Percentiles rank a stretch among this genome's conserved stretches.
These are phyloP conservation scores for Malurus cyaneus DNA, from an alignment of 2,113 vertebrate genomes.

Conservation along the genomic window DNA sequence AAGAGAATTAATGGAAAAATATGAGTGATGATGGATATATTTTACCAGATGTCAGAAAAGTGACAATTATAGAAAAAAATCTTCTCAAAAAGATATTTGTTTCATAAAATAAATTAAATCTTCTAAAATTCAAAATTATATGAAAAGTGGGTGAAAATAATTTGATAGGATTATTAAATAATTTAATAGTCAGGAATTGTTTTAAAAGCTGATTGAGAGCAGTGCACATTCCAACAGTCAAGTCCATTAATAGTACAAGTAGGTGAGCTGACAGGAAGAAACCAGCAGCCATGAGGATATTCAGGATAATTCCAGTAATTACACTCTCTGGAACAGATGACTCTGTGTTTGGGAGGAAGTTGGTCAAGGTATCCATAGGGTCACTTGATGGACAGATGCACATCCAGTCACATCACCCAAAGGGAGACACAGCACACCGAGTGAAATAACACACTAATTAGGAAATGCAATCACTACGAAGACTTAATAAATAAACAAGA, in stretches of 20 bases:
- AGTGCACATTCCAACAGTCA: neutral
- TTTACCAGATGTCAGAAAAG: constrained; percentile 19
- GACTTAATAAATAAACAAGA: constrained; percentile 18
- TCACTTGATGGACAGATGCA: neutral
- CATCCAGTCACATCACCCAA: neutral
- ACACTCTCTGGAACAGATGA: neutral
- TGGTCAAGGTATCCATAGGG: neutral
- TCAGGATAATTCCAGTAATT: neutral
- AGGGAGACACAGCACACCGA: neutral
- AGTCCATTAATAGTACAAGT: neutral
- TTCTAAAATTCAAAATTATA: neutral
- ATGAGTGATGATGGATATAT: constrained; percentile 25
- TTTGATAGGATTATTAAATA: neutral
- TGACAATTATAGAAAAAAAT: neutral
- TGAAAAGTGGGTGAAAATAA: neutral
- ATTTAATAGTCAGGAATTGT: neutral
- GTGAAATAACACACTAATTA: neutral
- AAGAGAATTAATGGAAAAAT: constrained; percentile 40
- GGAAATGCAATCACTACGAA: neutral
- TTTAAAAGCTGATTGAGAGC: neutral
- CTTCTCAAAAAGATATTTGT: neutral
- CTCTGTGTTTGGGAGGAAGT: neutral
- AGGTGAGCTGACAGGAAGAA: neutral
- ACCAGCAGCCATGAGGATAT: neutral
- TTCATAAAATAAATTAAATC: neutral